These are phyloP conservation scores for Apamea sordens DNA, from an alignment of 2,888 invertebrate species.

Conservation along the genomic window DNA sequence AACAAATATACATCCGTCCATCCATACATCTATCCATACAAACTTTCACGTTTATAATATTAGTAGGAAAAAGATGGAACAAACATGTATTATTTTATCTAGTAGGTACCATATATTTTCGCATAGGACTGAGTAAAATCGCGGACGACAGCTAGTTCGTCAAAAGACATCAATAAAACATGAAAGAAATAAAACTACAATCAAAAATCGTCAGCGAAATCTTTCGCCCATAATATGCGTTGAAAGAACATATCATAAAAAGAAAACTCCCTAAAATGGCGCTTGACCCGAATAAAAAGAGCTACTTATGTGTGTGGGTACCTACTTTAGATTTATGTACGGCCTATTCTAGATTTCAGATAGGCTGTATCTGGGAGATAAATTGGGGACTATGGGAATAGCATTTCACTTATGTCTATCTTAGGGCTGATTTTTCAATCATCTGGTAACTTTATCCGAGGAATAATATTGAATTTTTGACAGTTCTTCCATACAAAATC, in stretches of 20 bases:
- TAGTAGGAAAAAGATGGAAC: too few relatives aligned
- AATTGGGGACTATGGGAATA: slow-evolving; percentile 31
- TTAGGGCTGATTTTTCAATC: not conserved
- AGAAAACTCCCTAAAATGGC: slow-evolving; percentile 47
- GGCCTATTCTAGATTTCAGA: slow-evolving; percentile 59
- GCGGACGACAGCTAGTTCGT: not conserved
- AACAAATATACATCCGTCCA: too few relatives aligned
- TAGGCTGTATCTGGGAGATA: slow-evolving; percentile 47
- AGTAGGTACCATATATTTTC: not conserved
- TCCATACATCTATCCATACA: too few relatives aligned
- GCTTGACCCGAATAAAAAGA: slow-evolving; percentile 57
- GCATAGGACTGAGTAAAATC: not conserved
- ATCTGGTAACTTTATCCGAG: too few relatives aligned
- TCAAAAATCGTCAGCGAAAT: slow-evolving; percentile 40
- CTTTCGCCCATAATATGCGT: slow-evolving; percentile 40
- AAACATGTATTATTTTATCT: not conserved
- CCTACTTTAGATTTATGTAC: slow-evolving; percentile 60
- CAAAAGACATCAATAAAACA: slow-evolving; percentile 30
- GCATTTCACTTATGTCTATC: slow-evolving; percentile 39
- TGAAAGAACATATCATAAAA: slow-evolving; percentile 57
- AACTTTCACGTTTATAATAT: too few relatives aligned
- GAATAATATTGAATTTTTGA: too few relatives aligned
- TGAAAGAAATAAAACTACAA: slow-evolving; percentile 32
- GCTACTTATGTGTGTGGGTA: slow-evolving; percentile 56
- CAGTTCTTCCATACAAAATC: too few relatives aligned